These are phyloP conservation scores for Lasioglossum zephyrum DNA, from an alignment of 2,888 invertebrate species.

Conservation along the genomic window DNA sequence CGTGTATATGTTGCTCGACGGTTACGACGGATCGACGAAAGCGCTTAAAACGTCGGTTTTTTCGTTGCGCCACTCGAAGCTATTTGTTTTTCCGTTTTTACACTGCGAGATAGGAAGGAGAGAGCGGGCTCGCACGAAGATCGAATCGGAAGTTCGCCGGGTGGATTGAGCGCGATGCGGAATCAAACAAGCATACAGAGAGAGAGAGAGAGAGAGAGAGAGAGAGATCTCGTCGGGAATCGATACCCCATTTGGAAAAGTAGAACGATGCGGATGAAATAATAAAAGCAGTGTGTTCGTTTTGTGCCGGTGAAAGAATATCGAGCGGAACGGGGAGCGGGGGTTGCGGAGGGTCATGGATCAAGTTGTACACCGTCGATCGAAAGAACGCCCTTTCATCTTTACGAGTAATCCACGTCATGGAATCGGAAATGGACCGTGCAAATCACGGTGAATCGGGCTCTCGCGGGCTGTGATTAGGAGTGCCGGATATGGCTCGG, in stretches of 20 bases:
- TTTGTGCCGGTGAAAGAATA: slow-evolving; percentile 12
- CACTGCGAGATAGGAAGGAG: background rate
- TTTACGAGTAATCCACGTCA: slow-evolving; percentile 51
- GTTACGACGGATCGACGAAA: background rate
- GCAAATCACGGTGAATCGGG: slow-evolving; percentile 47
- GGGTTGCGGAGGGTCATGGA: background rate
- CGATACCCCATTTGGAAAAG: slow-evolving; percentile 41
- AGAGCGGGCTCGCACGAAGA: background rate
- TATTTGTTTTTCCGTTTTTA: slow-evolving; percentile 5
- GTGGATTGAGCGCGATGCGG: background rate
- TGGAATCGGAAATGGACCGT: slow-evolving; percentile 49
- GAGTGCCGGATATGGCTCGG: slow-evolving; percentile 15
- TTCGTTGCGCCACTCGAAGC: slow-evolving; percentile 1
- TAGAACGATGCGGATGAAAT: slow-evolving; percentile 36
- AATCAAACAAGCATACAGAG: background rate
- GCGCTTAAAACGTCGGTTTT: background rate
- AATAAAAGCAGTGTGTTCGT: slow-evolving; percentile 19
- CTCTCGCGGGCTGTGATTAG: slow-evolving; percentile 32
- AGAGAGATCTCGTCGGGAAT: slow-evolving; percentile 12
- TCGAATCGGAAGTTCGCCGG: background rate
- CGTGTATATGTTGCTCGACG: slow-evolving; percentile 2
- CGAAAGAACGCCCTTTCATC: slow-evolving; percentile 46
- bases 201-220: background rate
- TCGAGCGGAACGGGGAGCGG: background rate
- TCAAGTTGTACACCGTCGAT: slow-evolving; percentile 14